A percentile compares a stretch with the other conserved stretches of the same genome.
Conservation (phyloP, 2,797 vertebrate genomes). For the Gobio occitaniae region DNA sequence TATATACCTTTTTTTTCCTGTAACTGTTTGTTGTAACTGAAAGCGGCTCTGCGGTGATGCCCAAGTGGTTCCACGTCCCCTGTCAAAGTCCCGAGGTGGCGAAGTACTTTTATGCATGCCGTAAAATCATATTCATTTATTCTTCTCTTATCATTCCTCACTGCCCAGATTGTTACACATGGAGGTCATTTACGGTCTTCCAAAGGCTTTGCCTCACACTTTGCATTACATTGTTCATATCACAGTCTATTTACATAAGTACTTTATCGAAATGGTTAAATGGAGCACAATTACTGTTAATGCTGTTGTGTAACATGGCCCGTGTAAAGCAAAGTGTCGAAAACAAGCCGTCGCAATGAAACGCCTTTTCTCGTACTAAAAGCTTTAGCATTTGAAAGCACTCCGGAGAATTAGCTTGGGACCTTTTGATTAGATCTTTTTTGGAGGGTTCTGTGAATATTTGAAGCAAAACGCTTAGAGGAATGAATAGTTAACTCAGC, state of each 20-base stretch:
- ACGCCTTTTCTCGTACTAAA: conserved; percentile 52
- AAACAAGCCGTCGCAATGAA: neutral
- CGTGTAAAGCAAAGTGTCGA: conserved; percentile 13
- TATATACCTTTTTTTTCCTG: conserved; percentile 68
- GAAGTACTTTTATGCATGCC: conserved; percentile 68
- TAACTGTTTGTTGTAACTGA: conserved; percentile 71
- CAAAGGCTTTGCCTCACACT: conserved; percentile 45
- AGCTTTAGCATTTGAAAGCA: conserved; percentile 25
- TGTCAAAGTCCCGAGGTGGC: conserved; percentile 52
- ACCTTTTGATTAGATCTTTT: conserved; percentile 17
- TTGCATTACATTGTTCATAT: conserved; percentile 7
- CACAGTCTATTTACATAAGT: neutral
- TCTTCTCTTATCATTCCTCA: conserved; percentile 53
- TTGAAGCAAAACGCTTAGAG: conserved; percentile 62
- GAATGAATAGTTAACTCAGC: conserved; percentile 45
- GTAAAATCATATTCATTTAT: conserved; percentile 64
- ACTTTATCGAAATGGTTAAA: neutral
- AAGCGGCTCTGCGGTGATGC: conserved; percentile 68
- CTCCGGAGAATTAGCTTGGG: conserved; percentile 34
- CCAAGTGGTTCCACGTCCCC: conserved; percentile 69
- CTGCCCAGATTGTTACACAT: conserved; percentile 61
- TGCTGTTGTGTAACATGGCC: neutral
- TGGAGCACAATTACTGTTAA: neutral
- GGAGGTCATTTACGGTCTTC: conserved; percentile 78
- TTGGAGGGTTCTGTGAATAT: conserved; percentile 33